Evolutionary conservation across 2,888 invertebrate species (phyloP).

Genomic region (Venustoraphidia nigricollis): DNA sequence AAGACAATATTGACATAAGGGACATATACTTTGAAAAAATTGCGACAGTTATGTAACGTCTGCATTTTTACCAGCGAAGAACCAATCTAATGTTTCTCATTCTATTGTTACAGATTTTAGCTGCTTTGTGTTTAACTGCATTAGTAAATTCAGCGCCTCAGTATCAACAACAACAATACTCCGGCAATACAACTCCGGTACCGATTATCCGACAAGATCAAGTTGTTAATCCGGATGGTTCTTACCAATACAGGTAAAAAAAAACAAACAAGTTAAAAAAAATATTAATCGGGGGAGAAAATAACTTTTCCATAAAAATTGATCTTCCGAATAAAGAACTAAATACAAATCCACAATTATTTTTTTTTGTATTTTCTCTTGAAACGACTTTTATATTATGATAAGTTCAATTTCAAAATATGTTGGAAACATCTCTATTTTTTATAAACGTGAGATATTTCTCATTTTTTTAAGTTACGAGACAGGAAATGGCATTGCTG

Average conservation of each 20-base stretch:
- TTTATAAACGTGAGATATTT: neutral
- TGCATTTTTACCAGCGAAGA: too few species aligned
- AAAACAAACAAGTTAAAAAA: neutral
- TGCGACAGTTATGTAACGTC: too few species aligned
- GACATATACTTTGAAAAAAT: too few species aligned
- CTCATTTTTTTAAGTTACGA: slow-evolving; percentile 39
- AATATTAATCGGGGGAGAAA: too few species aligned
- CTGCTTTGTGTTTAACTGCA: slow-evolving; percentile 24
- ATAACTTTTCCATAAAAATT: too few species aligned
- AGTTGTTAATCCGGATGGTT: slow-evolving; percentile 38
- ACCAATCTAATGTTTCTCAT: too few species aligned
- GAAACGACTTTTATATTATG: too few species aligned
- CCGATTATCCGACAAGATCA: slow-evolving; percentile 43
- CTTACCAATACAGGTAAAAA: slow-evolving; percentile 42
- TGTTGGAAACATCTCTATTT: neutral
- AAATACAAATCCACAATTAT: neutral
- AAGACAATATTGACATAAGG: too few species aligned
- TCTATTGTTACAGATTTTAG: slow-evolving; percentile 25
- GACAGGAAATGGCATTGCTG: slow-evolving; percentile 58
- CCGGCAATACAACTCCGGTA: slow-evolving; percentile 25
- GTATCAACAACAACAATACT: slow-evolving; percentile 24
- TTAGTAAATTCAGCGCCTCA: slow-evolving; percentile 29
- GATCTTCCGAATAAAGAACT: neutral
- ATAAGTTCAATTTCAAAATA: neutral
- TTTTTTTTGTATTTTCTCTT: neutral